Base-by-base conservation (phyloP, 2,888 invertebrate genomes). In the Drosophila mettleri region DNA sequence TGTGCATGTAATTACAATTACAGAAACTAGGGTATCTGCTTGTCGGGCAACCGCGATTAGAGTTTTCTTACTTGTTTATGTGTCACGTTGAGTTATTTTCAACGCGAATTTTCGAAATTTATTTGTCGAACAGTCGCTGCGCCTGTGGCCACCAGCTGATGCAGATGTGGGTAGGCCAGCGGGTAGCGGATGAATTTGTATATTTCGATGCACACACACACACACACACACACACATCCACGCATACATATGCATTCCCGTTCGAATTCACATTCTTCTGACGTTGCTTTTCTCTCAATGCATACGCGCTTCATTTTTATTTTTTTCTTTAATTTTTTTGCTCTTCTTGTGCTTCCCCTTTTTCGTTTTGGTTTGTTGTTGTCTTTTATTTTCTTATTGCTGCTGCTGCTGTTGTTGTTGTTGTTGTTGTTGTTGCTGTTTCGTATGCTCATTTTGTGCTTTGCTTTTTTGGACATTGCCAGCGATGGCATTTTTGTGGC, bases 401-500 rank as follows among this genome's bases (percentile, higher is more conserved):
- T 59, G 49, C 64, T 72, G n/a, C n/a, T n/a, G n/a, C n/a, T n/a
- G n/a, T n/a, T n/a, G n/a, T n/a, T n/a, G 3, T 57, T 52, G 18
- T 52, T 68, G 31, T 48, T 60, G 48, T 9, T 38, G 62, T 36
- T 69, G 43, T 63, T 69, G 46, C 58, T 59, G 49, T 66, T 72
- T 45, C 51, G 54, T 58, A 22, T 70, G 74, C 62, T 78, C 45
- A 53, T 55, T 68, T 72, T 80, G 62, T 67, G 66, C 46, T 57
- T 77, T 66, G 66, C 46, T 59, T 68, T 78, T 85, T 82, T 85
- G 85, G 74, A 85, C 85, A 82, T 71, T 85, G 85, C 81, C 78
- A 80, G 73, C 81, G 81, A 74, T 86, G 86, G 77, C 85, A 83
- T 86, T 88, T 87, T 86, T 86, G 86, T 88, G 88, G 87, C 88